phyloP scores from a whole-genome alignment of 2,888 invertebrate species.

The Caenorhabditis plicata region DNA sequence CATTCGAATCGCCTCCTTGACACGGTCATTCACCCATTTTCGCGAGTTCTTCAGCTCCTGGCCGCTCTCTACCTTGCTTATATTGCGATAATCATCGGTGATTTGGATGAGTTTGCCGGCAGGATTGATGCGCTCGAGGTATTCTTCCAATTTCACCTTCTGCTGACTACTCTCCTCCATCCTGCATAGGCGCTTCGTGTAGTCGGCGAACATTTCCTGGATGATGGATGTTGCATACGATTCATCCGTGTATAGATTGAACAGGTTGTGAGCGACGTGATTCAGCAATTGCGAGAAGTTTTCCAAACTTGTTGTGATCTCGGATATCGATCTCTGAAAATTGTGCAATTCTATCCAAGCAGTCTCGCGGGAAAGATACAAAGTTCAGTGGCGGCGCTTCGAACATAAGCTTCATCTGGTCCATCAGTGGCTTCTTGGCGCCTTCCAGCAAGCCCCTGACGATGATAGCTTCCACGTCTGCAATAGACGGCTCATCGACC shows the following conservation, averaged over 20 bases:
- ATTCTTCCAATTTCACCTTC: slow-evolving; percentile 24
- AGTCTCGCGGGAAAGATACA: slow-evolving; percentile 4
- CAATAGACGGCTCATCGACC: slow-evolving; percentile 22
- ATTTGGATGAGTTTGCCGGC: slow-evolving; percentile 22
- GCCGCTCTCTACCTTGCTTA: neutral
- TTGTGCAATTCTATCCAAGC: neutral
- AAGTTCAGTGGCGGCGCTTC: slow-evolving; percentile 30
- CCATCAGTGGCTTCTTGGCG: slow-evolving; percentile 15
- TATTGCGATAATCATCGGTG: slow-evolving; percentile 23
- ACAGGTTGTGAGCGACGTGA: slow-evolving; percentile 18
- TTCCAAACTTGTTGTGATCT: slow-evolving; percentile 22
- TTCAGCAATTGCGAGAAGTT: slow-evolving; percentile 18
- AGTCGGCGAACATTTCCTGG: slow-evolving; percentile 21
- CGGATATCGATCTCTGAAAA: slow-evolving; percentile 20
- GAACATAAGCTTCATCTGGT: slow-evolving; percentile 16
- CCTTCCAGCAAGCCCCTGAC: slow-evolving; percentile 21
- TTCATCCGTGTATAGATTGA: slow-evolving; percentile 19
- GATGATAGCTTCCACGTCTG: slow-evolving; percentile 22
- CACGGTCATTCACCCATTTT: slow-evolving; percentile 33
- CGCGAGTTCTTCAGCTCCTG: slow-evolving; percentile 27
- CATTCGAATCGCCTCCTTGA: slow-evolving; percentile 29
- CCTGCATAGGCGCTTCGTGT: slow-evolving; percentile 11
- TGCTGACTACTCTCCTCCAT: slow-evolving; percentile 23
- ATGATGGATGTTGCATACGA: neutral
- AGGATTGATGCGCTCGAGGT: slow-evolving; percentile 18